These are phyloP conservation scores for Acipenser oxyrinchus DNA, from an alignment of 2,797 vertebrate species.

Conservation along the genomic window DNA sequence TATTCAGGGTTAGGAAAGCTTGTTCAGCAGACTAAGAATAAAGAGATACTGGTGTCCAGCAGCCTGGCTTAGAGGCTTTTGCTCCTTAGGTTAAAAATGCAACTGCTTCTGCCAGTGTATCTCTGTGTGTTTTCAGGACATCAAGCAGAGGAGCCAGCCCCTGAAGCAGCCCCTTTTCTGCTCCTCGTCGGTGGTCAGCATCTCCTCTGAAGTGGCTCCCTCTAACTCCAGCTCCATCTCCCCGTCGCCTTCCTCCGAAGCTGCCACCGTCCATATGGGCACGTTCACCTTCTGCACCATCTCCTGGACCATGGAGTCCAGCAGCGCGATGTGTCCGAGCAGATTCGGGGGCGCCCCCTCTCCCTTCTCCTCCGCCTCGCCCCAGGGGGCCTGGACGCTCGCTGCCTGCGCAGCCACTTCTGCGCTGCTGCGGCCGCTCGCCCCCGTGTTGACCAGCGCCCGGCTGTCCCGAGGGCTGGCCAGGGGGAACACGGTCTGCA, in stretches of 20 bases:
- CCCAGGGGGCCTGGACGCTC: slow-evolving; percentile 44
- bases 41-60: too few relatives aligned
- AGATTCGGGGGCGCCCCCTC: slow-evolving; percentile 38
- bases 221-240: neutral
- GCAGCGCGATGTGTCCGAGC: slow-evolving; percentile 38
- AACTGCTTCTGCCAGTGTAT: too few relatives aligned
- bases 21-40: too few relatives aligned
- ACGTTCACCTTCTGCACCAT: slow-evolving; percentile 64
- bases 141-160: slow-evolving; percentile 35
- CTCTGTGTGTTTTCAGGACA: slow-evolving; percentile 23
- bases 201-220: slow-evolving; percentile 6
- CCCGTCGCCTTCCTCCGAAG: slow-evolving; percentile 30
- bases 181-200: slow-evolving; percentile 41
- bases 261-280: slow-evolving; percentile 56
- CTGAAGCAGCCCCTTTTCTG: slow-evolving; percentile 42
- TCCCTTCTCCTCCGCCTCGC: slow-evolving; percentile 18
- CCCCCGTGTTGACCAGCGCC: slow-evolving; percentile 42
- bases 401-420: slow-evolving; percentile 46
- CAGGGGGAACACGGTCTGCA: slow-evolving; percentile 55
- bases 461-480: slow-evolving; percentile 32
- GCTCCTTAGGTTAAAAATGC: too few relatives aligned
- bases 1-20: too few relatives aligned
- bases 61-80: too few relatives aligned
- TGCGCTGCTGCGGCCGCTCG: slow-evolving; percentile 44
- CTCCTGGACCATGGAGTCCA: slow-evolving; percentile 52